These are phyloP conservation scores for Pangasianodon hypophthalmus DNA, from an alignment of 2,113 vertebrate genomes.

Conservation along the genomic window DNA sequence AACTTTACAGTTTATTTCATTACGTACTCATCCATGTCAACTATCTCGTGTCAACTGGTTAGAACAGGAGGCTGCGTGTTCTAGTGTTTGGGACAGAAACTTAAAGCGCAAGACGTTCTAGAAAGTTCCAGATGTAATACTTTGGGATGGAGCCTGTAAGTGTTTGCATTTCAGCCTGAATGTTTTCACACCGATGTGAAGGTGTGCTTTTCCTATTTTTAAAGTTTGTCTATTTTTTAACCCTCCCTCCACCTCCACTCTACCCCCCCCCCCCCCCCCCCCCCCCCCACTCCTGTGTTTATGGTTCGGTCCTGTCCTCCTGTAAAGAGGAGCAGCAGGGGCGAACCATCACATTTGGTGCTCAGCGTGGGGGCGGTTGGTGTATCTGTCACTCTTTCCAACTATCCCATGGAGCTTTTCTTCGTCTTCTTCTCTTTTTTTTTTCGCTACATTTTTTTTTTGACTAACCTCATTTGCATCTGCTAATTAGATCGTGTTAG, in stretches of 20 bases:
- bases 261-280: conserved; percentile 51
- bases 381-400: conserved; percentile 78
- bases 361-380: conserved; percentile 80
- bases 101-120: background rate
- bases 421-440: conserved; percentile 68
- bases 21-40: background rate
- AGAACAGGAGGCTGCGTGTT: background rate
- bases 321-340: conserved; percentile 80
- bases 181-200: background rate
- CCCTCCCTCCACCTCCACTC: background rate
- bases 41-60: background rate
- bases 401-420: conserved; percentile 83
- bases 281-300: conserved; percentile 66
- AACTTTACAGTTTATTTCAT: background rate
- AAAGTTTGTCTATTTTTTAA: conserved; percentile 32
- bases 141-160: background rate
- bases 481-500: conserved; percentile 85
- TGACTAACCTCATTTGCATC: conserved; percentile 84
- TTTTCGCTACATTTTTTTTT: conserved; percentile 73
- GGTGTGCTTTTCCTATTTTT: conserved; percentile 18
- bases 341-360: conserved; percentile 84
- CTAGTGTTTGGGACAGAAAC: background rate
- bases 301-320: conserved; percentile 78
- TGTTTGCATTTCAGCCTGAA: background rate
- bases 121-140: background rate